Evolutionary conservation across 2,113 vertebrate genomes (phyloP).

Genomic region (Laterallus jamaicensis): DNA sequence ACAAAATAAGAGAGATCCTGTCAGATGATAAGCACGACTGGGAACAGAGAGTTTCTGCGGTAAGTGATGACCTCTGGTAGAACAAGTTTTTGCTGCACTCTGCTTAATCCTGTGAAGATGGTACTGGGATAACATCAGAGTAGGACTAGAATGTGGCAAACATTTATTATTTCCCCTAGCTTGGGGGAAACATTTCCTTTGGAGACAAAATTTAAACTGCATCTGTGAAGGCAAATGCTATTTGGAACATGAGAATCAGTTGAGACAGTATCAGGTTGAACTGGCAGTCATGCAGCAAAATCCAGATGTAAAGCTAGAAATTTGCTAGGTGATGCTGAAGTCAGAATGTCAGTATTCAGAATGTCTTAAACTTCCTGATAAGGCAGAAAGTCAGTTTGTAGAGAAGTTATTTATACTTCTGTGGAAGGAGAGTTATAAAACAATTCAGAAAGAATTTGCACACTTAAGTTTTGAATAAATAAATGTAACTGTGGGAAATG

Average conservation of each 20-base stretch:
- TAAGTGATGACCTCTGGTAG: conserved; percentile 69
- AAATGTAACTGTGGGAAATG: neutral
- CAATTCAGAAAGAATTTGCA: neutral
- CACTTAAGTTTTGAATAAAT: neutral
- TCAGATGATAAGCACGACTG: conserved; percentile 98
- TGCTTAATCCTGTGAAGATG: neutral
- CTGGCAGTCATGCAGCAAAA: neutral
- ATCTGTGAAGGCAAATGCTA: neutral
- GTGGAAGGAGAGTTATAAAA: neutral
- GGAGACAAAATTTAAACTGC: neutral
- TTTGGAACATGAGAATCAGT: neutral
- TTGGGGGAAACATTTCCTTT: neutral
- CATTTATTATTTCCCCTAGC: neutral
- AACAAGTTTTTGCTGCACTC: neutral
- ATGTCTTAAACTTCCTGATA: neutral
- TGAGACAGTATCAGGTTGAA: neutral
- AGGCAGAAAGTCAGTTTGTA: neutral
- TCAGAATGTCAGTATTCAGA: neutral
- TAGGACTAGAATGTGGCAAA: neutral
- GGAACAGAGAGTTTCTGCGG: conserved; percentile 93
- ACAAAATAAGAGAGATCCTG: conserved; percentile 92
- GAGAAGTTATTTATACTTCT: neutral
- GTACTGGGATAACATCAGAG: neutral
- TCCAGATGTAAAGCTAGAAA: neutral
- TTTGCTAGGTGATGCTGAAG: neutral